A percentile compares a stretch with the other conserved stretches of the same genome.
phyloP scores from a whole-genome alignment of 2,797 vertebrate genomes.

The Centropyge bicolor region DNA sequence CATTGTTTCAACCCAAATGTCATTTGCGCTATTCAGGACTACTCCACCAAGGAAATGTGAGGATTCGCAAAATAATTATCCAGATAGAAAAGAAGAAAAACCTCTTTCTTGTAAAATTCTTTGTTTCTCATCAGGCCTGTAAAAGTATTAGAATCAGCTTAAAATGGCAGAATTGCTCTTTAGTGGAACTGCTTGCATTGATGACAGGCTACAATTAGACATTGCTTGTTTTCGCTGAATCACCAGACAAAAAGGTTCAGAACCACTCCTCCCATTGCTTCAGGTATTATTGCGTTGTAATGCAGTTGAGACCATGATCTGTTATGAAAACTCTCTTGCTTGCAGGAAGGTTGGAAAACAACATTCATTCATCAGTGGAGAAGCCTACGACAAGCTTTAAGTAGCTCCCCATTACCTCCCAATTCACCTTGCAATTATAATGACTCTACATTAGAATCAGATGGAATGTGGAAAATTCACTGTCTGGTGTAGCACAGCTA shows the following conservation, averaged over 20 bases:
- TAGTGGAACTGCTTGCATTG: neutral
- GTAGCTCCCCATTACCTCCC: neutral
- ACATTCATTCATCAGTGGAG: neutral
- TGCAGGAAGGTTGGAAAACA: conserved; percentile 1
- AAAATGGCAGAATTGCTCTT: neutral
- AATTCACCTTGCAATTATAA: conserved; percentile 1
- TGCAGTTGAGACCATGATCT: neutral
- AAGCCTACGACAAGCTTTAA: neutral
- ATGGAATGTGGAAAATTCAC: conserved; percentile 18
- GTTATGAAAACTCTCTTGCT: neutral
- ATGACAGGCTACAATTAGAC: neutral
- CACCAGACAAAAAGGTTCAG: neutral
- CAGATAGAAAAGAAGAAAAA: no score
- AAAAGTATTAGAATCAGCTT: neutral
- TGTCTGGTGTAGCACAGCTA: neutral
- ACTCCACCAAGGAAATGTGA: no score
- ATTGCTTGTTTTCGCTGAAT: neutral
- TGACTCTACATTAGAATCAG: neutral
- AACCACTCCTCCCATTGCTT: neutral
- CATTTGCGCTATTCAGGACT: no score
- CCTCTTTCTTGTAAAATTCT: no score
- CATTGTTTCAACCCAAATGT: no score
- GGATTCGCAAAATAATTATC: no score
- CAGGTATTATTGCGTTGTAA: neutral
- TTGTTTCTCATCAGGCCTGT: neutral